Evolutionary conservation across 2,113 vertebrate species (phyloP), one percentile per base, ranked within the genome.

Genomic region (Centropus unirufus): DNA sequence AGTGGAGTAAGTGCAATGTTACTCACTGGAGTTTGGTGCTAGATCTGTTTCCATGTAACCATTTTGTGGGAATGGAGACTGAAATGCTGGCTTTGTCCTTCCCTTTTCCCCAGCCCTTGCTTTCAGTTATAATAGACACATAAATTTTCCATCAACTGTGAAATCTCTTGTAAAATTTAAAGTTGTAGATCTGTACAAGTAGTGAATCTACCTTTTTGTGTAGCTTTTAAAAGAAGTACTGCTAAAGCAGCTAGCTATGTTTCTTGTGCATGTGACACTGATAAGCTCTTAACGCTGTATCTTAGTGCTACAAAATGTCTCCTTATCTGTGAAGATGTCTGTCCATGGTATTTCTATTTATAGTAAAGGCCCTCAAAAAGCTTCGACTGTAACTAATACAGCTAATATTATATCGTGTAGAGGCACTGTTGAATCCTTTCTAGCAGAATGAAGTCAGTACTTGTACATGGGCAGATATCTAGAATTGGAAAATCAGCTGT

Each of bases 281-380:
- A 94, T 26, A 83, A 57, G 68, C n/a, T 74, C 51, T 94, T 82
- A 61, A 83, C 94, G 39, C 40, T 46, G 32, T 29, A 17, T 44
- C 94, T 79, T 68, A 86, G 34, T 67, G 76, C 78, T 95, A 81
- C 26, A 70, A 10, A 73, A 67, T 77, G 14, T 66, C 70, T 93
- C 19, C 20, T 44, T 91, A 44, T 62, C 52, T 77, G 13, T 91
- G 67, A 86, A 81, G 44, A 95, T 90, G 39, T 75, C 90, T 97
- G 95, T 59, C 58, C 15, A n/a, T 15, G 47, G 16, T 83, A 83
- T 66, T 91, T 74, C 66, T 76, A 83, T 78, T 90, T 90, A 87
- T 52, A 90, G 64, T 89, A 44, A 94, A 89, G 67, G 2, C 6
- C 29, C 23, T 90, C 46, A 80, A 69, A 74, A 87, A 12, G 22